Evolutionary conservation across 2,888 invertebrate species (phyloP).

Genomic region (Sarcophaga subvicina): DNA sequence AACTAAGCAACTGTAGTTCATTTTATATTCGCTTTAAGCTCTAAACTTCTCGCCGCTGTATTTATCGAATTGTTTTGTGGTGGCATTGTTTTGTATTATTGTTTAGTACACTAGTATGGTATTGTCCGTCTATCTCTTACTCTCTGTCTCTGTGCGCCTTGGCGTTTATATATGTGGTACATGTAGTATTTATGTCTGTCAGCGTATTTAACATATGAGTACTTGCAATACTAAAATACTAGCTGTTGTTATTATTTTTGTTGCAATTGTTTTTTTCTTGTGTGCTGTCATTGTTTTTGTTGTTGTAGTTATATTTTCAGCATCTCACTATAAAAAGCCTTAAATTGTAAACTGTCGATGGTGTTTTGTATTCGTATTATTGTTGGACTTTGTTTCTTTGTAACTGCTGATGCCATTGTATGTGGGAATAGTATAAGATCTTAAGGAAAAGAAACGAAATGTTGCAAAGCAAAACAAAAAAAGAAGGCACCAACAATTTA

Average conservation of each 20-base stretch:
- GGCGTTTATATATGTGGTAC: neutral
- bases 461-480: constrained; percentile 8
- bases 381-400: constrained; percentile 30
- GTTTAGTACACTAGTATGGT: neutral
- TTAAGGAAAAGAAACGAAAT: constrained; percentile 7
- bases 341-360: constrained; percentile 68
- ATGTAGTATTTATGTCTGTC: constrained; percentile 69
- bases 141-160: neutral
- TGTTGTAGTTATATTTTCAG: constrained; percentile 3
- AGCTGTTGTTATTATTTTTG: constrained; percentile 37
- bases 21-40: too few species aligned
- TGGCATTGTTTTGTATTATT: constrained; percentile 45
- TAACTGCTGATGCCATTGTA: constrained; percentile 39
- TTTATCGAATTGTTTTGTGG: too few species aligned
- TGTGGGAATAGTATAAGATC: constrained; percentile 11
- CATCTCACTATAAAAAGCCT: constrained; percentile 34
- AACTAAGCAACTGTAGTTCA: too few species aligned
- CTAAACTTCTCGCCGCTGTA: too few species aligned
- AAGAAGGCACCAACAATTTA: constrained; percentile 15
- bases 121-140: constrained; percentile 39
- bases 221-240: constrained; percentile 64
- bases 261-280: constrained; percentile 17
- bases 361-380: constrained; percentile 51
- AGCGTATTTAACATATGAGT: constrained; percentile 70
- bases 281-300: constrained; percentile 24